These are phyloP conservation scores for Conus ventricosus DNA, from an alignment of 1,140 invertebrate genomes.

Conservation along the genomic window DNA sequence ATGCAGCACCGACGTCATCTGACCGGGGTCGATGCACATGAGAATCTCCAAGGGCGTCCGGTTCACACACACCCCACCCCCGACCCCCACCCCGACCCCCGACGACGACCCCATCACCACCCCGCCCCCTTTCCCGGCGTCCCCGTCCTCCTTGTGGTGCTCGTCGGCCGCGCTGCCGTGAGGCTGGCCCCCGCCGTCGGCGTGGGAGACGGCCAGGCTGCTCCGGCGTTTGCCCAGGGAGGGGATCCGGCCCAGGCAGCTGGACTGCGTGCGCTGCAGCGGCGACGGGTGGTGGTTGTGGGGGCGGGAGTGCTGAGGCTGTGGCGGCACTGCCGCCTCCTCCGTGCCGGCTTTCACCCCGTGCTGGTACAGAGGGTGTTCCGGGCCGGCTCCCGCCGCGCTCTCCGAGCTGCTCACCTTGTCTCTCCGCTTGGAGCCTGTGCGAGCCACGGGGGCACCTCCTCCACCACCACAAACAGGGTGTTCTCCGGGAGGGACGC, in stretches of 20 bases:
- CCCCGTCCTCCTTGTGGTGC: conserved; percentile 19
- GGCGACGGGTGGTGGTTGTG: conserved; percentile 13
- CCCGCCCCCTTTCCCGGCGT: neutral
- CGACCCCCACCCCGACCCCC: neutral
- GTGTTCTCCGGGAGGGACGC: neutral
- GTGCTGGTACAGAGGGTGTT: neutral
- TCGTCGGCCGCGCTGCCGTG: conserved; percentile 29
- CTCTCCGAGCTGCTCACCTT: too few relatives aligned
- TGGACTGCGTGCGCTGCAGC: conserved; percentile 16
- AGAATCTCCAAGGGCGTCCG: conserved; percentile 75
- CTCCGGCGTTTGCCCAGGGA: conserved; percentile 47
- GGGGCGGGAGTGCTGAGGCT: neutral
- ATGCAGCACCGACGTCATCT: conserved; percentile 81
- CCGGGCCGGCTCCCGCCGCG: neutral
- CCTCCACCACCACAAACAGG: too few relatives aligned
- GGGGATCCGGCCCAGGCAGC: conserved; percentile 45
- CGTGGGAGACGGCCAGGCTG: conserved; percentile 46
- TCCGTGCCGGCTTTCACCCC: neutral
- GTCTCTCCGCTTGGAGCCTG: too few relatives aligned
- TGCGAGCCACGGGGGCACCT: neutral
- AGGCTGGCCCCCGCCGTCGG: conserved; percentile 7
- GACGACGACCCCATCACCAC: neutral
- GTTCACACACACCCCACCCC: conserved; percentile 29
- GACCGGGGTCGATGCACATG: conserved; percentile 75
- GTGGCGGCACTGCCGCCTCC: neutral